Evolutionary conservation across 2,797 vertebrate genomes (phyloP).

Genomic region (Falco rusticolus): DNA sequence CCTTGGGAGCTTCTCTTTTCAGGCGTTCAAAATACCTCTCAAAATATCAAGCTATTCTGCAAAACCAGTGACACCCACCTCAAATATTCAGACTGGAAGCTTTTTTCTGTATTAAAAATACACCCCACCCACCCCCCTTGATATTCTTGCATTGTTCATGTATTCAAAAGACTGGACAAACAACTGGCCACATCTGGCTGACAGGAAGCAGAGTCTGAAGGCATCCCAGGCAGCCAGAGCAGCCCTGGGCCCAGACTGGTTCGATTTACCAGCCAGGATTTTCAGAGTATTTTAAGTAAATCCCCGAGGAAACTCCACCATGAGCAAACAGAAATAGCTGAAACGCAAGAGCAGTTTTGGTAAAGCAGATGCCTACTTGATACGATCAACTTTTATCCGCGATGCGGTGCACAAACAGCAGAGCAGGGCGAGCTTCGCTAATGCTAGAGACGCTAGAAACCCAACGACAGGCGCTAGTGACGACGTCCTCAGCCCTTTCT

Average conservation of each 20-base stretch:
- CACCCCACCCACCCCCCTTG: not conserved
- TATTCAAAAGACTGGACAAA: not conserved
- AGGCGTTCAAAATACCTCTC: not conserved
- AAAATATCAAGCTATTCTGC: not conserved
- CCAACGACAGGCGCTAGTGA: accelerated
- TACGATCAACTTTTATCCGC: not conserved
- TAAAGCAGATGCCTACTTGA: not conserved
- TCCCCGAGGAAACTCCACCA: accelerated
- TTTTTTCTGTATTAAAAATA: not conserved
- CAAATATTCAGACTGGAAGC: not conserved
- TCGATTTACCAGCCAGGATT: not conserved
- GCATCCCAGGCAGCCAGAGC: not conserved
- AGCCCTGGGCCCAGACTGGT: not conserved
- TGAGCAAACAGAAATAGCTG: not conserved
- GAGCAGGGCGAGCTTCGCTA: not conserved
- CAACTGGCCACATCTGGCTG: not conserved
- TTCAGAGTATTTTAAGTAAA: not conserved
- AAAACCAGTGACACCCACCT: not conserved
- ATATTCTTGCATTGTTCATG: not conserved
- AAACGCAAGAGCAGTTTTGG: not conserved
- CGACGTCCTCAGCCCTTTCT: accelerated
- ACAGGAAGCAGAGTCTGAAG: not conserved
- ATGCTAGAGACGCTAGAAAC: accelerated
- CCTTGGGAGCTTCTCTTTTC: not conserved
- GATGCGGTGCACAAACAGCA: accelerated